These are phyloP conservation scores for Solen grandis DNA, from an alignment of 1,140 invertebrate genomes.

Conservation along the genomic window DNA sequence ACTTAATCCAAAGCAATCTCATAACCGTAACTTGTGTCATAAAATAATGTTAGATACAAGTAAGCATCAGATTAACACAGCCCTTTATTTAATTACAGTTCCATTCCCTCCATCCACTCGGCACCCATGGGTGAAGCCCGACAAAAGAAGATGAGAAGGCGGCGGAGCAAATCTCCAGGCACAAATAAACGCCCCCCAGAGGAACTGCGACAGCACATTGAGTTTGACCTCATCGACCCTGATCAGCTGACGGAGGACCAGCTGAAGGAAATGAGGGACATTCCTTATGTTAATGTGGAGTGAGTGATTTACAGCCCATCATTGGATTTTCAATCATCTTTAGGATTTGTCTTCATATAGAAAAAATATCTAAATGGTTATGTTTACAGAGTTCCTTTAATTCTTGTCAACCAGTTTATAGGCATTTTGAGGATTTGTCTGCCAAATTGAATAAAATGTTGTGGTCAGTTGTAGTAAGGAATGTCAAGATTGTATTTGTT, in stretches of 20 bases:
- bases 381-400: no score
- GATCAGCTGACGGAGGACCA: conserved; percentile 93
- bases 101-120: conserved; percentile 62
- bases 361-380: conserved; percentile 2
- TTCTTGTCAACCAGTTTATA: no score
- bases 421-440: no score
- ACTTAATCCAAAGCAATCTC: no score
- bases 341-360: neutral
- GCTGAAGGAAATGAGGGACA: conserved; percentile 92
- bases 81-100: conserved; percentile 35
- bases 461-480: neutral
- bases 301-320: no score
- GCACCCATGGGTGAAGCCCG: conserved; percentile 80
- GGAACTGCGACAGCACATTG: conserved; percentile 89
- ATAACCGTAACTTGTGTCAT: no score
- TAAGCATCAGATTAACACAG: no score
- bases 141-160: conserved; percentile 65
- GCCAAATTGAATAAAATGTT: neutral
- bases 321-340: conserved; percentile 1
- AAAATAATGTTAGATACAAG: no score
- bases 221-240: conserved; percentile 94
- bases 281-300: conserved; percentile 94
- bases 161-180: conserved; percentile 86
- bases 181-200: conserved; percentile 85
- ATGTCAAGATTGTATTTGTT: conserved; percentile 16